Evolutionary conservation across 2,797 vertebrate genomes (phyloP).

Genomic region (Cirrhinus mrigala): DNA sequence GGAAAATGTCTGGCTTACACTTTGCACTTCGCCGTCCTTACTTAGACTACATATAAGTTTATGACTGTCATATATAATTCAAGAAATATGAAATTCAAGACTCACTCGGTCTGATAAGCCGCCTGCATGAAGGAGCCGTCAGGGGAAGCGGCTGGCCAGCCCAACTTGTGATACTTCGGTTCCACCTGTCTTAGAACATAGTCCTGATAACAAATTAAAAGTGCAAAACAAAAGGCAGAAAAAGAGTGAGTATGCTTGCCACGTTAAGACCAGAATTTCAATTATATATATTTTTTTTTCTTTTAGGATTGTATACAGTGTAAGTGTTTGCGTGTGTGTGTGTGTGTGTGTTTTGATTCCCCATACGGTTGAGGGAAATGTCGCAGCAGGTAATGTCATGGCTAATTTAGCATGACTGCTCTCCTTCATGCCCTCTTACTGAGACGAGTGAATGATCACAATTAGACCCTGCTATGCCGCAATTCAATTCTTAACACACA

Average conservation of each 20-base stretch:
- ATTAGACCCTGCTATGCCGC: slow-evolving; percentile 22
- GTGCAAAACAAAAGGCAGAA: too few species aligned
- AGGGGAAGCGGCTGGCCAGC: slow-evolving; percentile 86
- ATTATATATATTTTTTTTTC: background rate
- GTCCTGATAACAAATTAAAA: slow-evolving; percentile 82
- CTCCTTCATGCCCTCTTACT: slow-evolving; percentile 47
- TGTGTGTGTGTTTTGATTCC: background rate
- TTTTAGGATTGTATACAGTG: background rate
- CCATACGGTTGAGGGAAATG: slow-evolving; percentile 39
- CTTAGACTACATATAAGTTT: background rate
- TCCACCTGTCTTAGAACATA: slow-evolving; percentile 96
- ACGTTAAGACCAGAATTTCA: background rate
- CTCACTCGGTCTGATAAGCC: slow-evolving; percentile 93
- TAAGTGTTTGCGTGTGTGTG: background rate
- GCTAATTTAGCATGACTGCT: slow-evolving; percentile 47
- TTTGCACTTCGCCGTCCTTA: background rate
- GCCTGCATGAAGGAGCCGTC: slow-evolving; percentile 88
- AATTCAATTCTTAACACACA: slow-evolving; percentile 32
- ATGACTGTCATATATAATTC: slow-evolving; percentile 9
- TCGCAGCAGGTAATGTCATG: slow-evolving; percentile 51
- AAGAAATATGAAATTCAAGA: slow-evolving; percentile 32
- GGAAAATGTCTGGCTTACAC: background rate
- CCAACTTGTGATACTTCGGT: slow-evolving; percentile 91
- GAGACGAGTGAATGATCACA: slow-evolving; percentile 53
- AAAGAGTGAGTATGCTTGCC: background rate